A percentile compares a stretch with the other conserved stretches of the same genome.
Conservation (phyloP, 1,140 invertebrate genomes). For the Drosophila erecta region DNA sequence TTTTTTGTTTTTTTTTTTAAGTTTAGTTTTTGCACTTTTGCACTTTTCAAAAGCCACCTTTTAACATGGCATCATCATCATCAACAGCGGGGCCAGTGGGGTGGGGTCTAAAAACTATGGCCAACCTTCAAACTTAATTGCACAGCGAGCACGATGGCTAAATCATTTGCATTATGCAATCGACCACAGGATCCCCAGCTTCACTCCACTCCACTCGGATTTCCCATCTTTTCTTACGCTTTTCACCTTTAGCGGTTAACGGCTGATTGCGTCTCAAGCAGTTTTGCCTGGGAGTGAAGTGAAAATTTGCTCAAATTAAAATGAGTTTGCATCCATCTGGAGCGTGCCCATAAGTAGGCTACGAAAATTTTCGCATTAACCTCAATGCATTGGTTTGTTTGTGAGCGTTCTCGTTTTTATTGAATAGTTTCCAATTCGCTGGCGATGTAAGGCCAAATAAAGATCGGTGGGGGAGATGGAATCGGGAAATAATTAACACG, state of each 20-base stretch:
- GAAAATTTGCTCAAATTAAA: constrained; percentile 76
- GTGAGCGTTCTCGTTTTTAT: not conserved
- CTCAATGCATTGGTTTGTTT: constrained; percentile 41
- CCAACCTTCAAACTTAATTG: constrained; percentile 80
- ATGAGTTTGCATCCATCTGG: constrained; percentile 48
- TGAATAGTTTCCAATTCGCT: constrained; percentile 79
- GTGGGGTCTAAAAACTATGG: constrained; percentile 20
- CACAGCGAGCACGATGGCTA: constrained; percentile 55
- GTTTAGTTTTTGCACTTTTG: constrained; percentile 29
- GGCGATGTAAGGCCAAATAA: constrained; percentile 56
- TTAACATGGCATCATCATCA: constrained; percentile 31
- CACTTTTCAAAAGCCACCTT: constrained; percentile 53
- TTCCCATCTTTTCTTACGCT: constrained; percentile 50
- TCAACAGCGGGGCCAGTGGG: not conserved
- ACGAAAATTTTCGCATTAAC: constrained; percentile 60
- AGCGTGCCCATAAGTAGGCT: constrained; percentile 65
- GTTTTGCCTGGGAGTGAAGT: constrained; percentile 27
- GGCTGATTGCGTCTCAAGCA: constrained; percentile 74
- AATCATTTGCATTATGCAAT: constrained; percentile 78
- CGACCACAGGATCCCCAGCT: constrained; percentile 19
- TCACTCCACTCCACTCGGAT: constrained; percentile 18
- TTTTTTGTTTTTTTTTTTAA: constrained; percentile 3
- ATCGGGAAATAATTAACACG: constrained; percentile 66
- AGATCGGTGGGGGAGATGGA: constrained; percentile 22
- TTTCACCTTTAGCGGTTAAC: constrained; percentile 77